phyloP scores from a whole-genome alignment of 2,888 invertebrate genomes.

The Ptilodon capucinus region DNA sequence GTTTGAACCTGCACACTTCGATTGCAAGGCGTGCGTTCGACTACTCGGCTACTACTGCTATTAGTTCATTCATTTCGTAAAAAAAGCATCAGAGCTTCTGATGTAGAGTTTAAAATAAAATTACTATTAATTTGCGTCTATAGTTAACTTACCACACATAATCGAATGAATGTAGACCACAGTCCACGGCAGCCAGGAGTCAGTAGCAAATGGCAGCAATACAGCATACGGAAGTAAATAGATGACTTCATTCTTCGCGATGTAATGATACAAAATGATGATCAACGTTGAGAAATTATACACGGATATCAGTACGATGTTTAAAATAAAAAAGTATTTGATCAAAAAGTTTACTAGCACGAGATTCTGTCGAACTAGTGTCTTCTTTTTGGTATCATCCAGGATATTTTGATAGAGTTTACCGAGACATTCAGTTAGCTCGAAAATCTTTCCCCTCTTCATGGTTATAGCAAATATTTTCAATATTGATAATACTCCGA shows the following conservation, averaged over 20 bases:
- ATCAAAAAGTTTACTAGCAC: conserved; percentile 46
- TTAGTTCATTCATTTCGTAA: no score
- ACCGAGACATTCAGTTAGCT: conserved; percentile 42
- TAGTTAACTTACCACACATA: conserved; percentile 47
- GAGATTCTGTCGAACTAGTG: conserved; percentile 43
- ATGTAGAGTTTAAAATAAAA: no score
- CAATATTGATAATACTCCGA: conserved; percentile 47
- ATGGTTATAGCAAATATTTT: conserved; percentile 44
- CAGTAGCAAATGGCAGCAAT: conserved; percentile 55
- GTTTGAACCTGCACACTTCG: no score
- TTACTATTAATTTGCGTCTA: no score
- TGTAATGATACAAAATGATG: conserved; percentile 51
- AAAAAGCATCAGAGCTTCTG: no score
- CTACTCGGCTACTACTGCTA: no score
- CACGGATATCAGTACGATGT: conserved; percentile 54
- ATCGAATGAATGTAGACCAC: conserved; percentile 51
- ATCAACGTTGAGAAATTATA: conserved; percentile 61
- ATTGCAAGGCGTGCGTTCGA: no score
- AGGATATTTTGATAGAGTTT: conserved; percentile 42
- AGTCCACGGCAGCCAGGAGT: conserved; percentile 55
- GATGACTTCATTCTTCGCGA: conserved; percentile 33
- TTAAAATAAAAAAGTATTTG: conserved; percentile 60
- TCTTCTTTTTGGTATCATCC: conserved; percentile 34
- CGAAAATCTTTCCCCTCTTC: conserved; percentile 41
- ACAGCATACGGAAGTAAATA: conserved; percentile 58